Evolutionary conservation across 2,797 vertebrate species (phyloP).

Genomic region (Falco rusticolus): DNA sequence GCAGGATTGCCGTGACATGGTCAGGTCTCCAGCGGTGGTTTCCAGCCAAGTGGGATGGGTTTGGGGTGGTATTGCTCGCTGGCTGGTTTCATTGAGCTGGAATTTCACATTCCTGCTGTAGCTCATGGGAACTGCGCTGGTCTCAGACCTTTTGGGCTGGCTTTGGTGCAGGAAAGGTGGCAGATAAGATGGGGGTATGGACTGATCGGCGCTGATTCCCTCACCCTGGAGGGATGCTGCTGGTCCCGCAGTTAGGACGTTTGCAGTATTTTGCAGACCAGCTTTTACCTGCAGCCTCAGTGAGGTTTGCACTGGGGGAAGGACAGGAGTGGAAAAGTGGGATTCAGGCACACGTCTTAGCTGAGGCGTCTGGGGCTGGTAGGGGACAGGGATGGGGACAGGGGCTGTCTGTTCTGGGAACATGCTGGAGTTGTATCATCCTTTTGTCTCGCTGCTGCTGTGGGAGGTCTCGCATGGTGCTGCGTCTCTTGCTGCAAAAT

Average conservation of each 20-base stretch:
- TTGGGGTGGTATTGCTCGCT: fast-evolving
- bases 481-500: neutral
- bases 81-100: neutral
- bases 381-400: neutral
- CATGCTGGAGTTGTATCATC: fast-evolving
- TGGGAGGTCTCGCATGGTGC: fast-evolving
- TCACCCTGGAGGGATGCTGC: neutral
- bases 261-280: neutral
- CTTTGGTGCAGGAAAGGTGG: neutral
- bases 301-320: neutral
- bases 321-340: neutral
- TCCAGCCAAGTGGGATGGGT: neutral
- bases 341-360: neutral
- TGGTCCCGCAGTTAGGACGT: neutral
- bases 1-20: neutral
- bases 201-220: neutral
- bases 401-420: neutral
- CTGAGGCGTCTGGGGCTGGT: neutral
- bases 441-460: neutral
- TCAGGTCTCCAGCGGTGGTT: neutral
- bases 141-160: neutral
- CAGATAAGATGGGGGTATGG: neutral
- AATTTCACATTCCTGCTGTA: neutral
- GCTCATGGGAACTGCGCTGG: neutral
- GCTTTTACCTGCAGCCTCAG: neutral